These are phyloP conservation scores for Ptychochromis oligacanthus DNA, from an alignment of 2,113 vertebrate genomes.

Conservation along the genomic window DNA sequence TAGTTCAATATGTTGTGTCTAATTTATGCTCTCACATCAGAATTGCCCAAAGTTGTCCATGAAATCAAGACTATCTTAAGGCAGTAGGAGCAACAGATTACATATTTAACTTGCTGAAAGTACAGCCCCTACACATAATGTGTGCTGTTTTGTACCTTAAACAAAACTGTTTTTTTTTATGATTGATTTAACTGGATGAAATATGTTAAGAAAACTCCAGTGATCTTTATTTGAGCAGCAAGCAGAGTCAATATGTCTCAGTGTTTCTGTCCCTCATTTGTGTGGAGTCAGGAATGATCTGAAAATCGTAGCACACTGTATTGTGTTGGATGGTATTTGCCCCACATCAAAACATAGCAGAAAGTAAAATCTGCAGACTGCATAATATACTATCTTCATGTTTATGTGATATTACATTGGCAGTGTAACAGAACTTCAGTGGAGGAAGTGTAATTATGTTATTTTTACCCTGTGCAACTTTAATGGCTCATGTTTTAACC, in stretches of 20 bases:
- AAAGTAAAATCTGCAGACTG: background rate
- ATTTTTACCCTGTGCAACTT: background rate
- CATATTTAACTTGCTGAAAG: background rate
- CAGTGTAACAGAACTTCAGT: background rate
- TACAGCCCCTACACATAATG: background rate
- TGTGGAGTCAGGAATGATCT: background rate
- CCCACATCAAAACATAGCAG: background rate
- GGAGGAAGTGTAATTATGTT: background rate
- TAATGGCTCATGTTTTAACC: too few species aligned
- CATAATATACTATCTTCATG: background rate
- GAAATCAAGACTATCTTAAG: background rate
- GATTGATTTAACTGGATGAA: background rate
- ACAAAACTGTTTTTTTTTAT: accelerated
- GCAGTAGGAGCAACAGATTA: background rate
- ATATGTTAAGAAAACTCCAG: background rate
- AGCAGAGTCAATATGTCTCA: background rate
- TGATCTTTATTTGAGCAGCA: background rate
- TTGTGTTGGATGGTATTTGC: background rate
- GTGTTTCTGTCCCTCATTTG: background rate
- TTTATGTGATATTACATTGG: background rate
- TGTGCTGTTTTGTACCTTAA: background rate
- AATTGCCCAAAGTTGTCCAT: constrained; percentile 5
- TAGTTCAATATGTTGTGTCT: constrained; percentile 20
- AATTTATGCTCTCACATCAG: constrained; percentile 10
- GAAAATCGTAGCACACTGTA: background rate